Evolutionary conservation across 2,113 vertebrate species (phyloP).

Genomic region (Apteryx owenii): DNA sequence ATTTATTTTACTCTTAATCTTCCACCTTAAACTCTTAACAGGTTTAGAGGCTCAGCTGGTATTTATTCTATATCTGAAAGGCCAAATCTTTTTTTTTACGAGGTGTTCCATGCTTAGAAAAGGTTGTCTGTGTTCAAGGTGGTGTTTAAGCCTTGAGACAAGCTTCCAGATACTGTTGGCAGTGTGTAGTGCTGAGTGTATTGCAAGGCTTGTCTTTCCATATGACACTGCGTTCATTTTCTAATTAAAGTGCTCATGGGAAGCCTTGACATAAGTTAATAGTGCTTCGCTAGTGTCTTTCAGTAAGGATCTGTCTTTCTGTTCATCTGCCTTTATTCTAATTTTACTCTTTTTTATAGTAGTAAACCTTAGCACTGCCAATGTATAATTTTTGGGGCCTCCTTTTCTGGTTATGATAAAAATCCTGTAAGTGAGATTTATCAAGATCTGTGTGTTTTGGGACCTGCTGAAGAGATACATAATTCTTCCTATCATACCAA

Average conservation of each 20-base stretch:
- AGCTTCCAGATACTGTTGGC: not conserved
- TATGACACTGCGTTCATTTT: not conserved
- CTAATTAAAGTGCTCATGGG: not conserved
- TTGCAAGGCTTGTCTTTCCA: not conserved
- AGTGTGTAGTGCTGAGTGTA: not conserved
- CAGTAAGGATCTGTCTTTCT: not conserved
- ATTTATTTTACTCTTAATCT: not conserved
- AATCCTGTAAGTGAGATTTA: constrained; percentile 9
- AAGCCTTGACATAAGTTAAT: not conserved
- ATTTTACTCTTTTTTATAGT: not conserved
- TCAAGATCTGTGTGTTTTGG: not conserved
- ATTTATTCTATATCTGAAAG: constrained; percentile 6
- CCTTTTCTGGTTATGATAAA: constrained; percentile 31
- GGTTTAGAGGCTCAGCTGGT: not conserved
- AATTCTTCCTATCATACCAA: not conserved
- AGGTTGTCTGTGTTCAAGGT: not conserved
- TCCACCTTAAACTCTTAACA: not conserved
- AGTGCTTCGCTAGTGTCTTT: not conserved
- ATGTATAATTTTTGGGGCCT: constrained; percentile 9
- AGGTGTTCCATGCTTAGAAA: not conserved
- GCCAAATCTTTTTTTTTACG: not conserved
- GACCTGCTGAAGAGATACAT: constrained; percentile 10
- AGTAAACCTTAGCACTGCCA: not conserved
- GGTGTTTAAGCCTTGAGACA: not conserved
- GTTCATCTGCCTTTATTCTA: not conserved